Conservation (phyloP, 2,797 vertebrate genomes). For the Silurus aristotelis region DNA sequence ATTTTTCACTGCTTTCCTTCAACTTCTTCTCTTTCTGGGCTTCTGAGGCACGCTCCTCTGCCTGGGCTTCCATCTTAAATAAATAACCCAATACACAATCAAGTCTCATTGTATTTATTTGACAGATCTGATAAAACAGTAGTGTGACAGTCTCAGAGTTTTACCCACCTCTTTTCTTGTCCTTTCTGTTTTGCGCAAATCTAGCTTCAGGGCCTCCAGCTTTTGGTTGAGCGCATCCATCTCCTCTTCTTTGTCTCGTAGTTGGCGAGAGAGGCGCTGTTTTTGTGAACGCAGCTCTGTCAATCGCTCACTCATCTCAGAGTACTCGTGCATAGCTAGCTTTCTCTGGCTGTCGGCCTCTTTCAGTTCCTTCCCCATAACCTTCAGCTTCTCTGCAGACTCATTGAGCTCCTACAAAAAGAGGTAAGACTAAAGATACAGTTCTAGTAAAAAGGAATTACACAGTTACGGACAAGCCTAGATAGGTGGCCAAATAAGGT, state of each 20-base stretch:
- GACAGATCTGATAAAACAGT: constrained; percentile 9
- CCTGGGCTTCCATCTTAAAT: constrained; percentile 86
- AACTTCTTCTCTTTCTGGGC: constrained; percentile 94
- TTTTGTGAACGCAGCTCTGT: constrained; percentile 93
- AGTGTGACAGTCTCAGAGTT: neutral
- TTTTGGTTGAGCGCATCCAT: constrained; percentile 90
- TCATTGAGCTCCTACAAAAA: constrained; percentile 65
- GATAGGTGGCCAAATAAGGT: neutral
- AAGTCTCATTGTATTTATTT: neutral
- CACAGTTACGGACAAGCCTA: neutral
- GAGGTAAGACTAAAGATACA: neutral
- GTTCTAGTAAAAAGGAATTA: neutral
- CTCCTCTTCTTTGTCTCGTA: constrained; percentile 99
- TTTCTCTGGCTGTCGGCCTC: constrained; percentile 96
- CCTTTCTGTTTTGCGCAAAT: constrained; percentile 94
- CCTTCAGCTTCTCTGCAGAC: constrained; percentile 71
- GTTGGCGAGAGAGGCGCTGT: constrained; percentile 91
- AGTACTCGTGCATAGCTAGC: constrained; percentile 95
- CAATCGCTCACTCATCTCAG: constrained; percentile 92
- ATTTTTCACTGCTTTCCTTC: constrained; percentile 91
- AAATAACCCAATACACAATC: constrained; percentile 35
- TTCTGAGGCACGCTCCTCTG: constrained; percentile 87
- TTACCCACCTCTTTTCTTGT: constrained; percentile 92
- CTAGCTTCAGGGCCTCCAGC: constrained; percentile 89
- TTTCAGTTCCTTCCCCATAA: constrained; percentile 96